These are phyloP conservation scores for Tetramorium parvispinum DNA, from an alignment of 1,140 invertebrate genomes.

Conservation along the genomic window DNA sequence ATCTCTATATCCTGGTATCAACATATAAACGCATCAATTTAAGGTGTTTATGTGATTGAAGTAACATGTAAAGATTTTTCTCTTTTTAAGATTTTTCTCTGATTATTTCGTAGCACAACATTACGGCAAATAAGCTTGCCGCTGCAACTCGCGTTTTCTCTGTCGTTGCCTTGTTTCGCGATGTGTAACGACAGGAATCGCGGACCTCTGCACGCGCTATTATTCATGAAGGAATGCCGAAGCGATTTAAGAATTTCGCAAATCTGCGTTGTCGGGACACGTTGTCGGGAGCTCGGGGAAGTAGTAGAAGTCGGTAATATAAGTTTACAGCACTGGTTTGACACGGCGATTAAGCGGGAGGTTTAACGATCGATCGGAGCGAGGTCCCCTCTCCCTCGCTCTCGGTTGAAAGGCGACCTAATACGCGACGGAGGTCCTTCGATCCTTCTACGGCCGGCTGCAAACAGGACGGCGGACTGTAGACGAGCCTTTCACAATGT, in stretches of 20 bases:
- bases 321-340: slow-evolving; percentile 80
- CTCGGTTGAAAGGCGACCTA: slow-evolving; percentile 65
- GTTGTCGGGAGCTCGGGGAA: slow-evolving; percentile 64
- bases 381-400: neutral
- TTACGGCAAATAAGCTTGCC: neutral
- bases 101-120: neutral
- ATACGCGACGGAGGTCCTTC: slow-evolving; percentile 56
- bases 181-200: neutral
- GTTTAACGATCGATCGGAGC: slow-evolving; percentile 78
- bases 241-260: slow-evolving; percentile 57
- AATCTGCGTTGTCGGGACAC: slow-evolving; percentile 48
- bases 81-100: neutral
- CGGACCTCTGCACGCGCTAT: neutral
- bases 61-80: neutral
- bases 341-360: slow-evolving; percentile 80
- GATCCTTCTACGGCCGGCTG: slow-evolving; percentile 19
- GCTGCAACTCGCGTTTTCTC: neutral
- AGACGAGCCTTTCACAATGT: slow-evolving; percentile 26
- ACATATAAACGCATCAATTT: neutral
- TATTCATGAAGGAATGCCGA: slow-evolving; percentile 47
- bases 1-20: neutral
- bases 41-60: neutral
- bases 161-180: neutral
- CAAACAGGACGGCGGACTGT: slow-evolving; percentile 13
- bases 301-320: slow-evolving; percentile 75